These are phyloP conservation scores for Microtus ochrogaster DNA, from an alignment of 2,113 vertebrate species.

Conservation along the genomic window DNA sequence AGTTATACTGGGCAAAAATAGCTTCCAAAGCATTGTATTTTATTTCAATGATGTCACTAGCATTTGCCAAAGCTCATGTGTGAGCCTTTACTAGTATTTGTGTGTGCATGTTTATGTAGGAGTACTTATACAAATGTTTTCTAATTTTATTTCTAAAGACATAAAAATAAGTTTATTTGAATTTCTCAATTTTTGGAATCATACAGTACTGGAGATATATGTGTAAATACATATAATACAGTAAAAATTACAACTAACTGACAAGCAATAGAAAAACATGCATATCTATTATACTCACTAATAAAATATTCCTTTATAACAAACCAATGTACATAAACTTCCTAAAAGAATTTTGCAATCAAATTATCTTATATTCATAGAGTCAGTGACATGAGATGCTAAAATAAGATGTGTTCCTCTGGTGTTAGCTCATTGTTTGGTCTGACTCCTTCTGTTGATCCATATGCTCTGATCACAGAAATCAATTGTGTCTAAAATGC, in stretches of 20 bases:
- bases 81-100: background rate
- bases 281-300: background rate
- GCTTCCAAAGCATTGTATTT: background rate
- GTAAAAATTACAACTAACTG: background rate
- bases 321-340: background rate
- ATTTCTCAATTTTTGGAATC: background rate
- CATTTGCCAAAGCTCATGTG: background rate
- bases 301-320: slow-evolving; percentile 59
- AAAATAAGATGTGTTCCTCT: slow-evolving; percentile 33
- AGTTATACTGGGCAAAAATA: background rate
- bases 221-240: too few species aligned
- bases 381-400: slow-evolving; percentile 26
- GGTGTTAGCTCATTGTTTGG: slow-evolving; percentile 42
- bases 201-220: background rate
- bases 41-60: background rate
- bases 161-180: slow-evolving; percentile 1
- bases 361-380: slow-evolving; percentile 56
- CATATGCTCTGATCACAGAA: slow-evolving; percentile 54
- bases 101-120: background rate
- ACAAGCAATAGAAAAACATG: background rate
- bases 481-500: slow-evolving; percentile 10
- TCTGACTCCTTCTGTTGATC: slow-evolving; percentile 51
- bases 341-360: slow-evolving; percentile 53
- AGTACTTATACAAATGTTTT: background rate
- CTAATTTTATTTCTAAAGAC: background rate